Conservation (phyloP, 2,113 vertebrate genomes). For the Brachyistius frenatus region DNA sequence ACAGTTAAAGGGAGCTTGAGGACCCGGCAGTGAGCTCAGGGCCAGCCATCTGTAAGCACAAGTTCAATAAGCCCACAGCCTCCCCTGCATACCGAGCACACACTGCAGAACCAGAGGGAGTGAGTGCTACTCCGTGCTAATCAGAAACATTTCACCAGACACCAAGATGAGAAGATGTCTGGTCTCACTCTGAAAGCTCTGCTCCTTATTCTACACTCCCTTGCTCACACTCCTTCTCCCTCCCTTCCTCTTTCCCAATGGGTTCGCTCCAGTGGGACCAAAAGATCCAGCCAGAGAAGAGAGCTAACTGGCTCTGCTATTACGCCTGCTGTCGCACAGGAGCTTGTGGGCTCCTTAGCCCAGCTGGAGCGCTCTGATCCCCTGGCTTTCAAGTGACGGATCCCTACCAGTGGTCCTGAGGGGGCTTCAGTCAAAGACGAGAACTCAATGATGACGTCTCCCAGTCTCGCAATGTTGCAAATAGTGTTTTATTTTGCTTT, state of each 20-base stretch:
- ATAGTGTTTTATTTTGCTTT: neutral
- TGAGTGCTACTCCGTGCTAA: conserved; percentile 17
- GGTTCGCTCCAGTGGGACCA: conserved; percentile 49
- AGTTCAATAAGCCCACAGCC: conserved; percentile 40
- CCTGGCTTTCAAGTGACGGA: conserved; percentile 30
- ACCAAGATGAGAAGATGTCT: conserved; percentile 44
- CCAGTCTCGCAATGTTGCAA: neutral
- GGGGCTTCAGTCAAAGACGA: conserved; percentile 40
- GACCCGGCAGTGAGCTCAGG: conserved; percentile 51
- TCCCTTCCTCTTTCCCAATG: conserved; percentile 9
- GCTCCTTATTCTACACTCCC: conserved; percentile 44
- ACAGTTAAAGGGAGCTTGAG: conserved; percentile 51
- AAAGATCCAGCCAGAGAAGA: conserved; percentile 41
- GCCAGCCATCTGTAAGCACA: conserved; percentile 48
- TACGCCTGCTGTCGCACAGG: conserved; percentile 48
- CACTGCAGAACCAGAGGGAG: conserved; percentile 22
- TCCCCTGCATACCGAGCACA: conserved; percentile 47
- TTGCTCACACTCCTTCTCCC: conserved; percentile 16
- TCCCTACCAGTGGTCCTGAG: conserved; percentile 13
- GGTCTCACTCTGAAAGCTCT: conserved; percentile 44
- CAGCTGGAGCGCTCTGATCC: conserved; percentile 62
- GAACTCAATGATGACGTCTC: conserved; percentile 5
- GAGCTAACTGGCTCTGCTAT: conserved; percentile 60
- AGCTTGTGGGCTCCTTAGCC: conserved; percentile 53
- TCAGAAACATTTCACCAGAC: conserved; percentile 53